Percentiles rank a stretch among this genome's conserved stretches.
phyloP scores from a whole-genome alignment of 2,797 vertebrate genomes.

The Sebastes nivosus region DNA sequence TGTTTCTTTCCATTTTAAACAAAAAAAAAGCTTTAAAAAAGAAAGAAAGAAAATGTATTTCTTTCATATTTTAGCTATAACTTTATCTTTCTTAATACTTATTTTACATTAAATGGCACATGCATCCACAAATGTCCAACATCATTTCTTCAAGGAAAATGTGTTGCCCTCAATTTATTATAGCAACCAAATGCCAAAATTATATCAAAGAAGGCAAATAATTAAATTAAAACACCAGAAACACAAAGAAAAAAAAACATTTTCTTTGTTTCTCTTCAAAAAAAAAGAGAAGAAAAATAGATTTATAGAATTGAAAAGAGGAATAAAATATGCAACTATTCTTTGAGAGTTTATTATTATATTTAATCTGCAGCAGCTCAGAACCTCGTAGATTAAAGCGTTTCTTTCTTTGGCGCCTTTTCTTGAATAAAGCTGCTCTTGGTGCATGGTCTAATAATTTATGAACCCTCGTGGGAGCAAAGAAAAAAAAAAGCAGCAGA shows the following conservation, averaged over 20 bases:
- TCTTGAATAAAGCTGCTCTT: constrained; percentile 79
- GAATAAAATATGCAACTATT: background rate
- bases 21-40: no score
- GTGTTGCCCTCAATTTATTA: background rate
- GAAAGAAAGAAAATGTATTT: background rate
- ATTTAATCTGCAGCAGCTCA: background rate
- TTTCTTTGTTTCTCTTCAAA: background rate
- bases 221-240: background rate
- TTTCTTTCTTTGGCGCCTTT: constrained; percentile 65
- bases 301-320: background rate
- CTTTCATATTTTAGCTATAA: background rate
- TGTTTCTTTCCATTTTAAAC: background rate
- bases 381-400: constrained; percentile 37
- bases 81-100: background rate
- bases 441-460: constrained; percentile 87
- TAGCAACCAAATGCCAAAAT: rapidly evolving
- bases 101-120: background rate
- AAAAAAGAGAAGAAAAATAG: rapidly evolving
- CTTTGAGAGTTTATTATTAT: background rate
- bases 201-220: background rate
- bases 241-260: background rate
- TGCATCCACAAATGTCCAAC: background rate
- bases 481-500: constrained; percentile 52
- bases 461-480: constrained; percentile 85
- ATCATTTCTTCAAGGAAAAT: no score